These are phyloP conservation scores for Botia kubotai DNA, from an alignment of 2,797 vertebrate genomes.

Conservation along the genomic window DNA sequence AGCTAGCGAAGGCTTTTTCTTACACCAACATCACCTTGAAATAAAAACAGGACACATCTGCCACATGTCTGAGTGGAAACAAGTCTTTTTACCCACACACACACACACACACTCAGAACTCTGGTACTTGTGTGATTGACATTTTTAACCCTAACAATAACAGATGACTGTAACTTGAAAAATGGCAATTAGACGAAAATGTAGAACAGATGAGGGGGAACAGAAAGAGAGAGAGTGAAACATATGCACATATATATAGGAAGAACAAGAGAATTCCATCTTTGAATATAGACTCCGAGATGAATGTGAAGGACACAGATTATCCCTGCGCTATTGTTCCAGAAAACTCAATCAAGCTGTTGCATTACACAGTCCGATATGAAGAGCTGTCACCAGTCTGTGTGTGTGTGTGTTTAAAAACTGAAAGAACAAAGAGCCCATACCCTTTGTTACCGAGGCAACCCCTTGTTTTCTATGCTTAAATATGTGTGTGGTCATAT, in stretches of 20 bases:
- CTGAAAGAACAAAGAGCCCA: background rate
- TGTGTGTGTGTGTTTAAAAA: background rate
- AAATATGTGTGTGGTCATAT: constrained; percentile 17
- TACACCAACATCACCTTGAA: constrained; percentile 52
- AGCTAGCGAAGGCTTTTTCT: constrained; percentile 32
- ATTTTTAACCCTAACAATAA: constrained; percentile 89
- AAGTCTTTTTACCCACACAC: constrained; percentile 38
- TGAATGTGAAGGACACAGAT: constrained; percentile 88
- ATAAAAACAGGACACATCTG: constrained; percentile 54
- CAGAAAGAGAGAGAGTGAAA: constrained; percentile 35
- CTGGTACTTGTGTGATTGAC: constrained; percentile 87
- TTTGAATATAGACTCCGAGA: constrained; percentile 85
- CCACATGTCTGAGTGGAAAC: constrained; percentile 47
- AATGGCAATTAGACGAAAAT: constrained; percentile 88
- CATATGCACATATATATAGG: constrained; percentile 27
- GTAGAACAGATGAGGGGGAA: constrained; percentile 86
- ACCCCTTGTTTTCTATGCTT: background rate
- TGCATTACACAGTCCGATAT: constrained; percentile 55
- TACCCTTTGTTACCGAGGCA: background rate
- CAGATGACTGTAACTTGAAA: constrained; percentile 90
- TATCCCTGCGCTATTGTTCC: constrained; percentile 86
- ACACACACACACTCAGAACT: constrained; percentile 55
- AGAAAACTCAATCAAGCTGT: constrained; percentile 87
- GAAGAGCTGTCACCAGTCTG: constrained; percentile 50
- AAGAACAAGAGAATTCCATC: constrained; percentile 60